Conservation (phyloP, 1,140 invertebrate species). For the Nilaparvata lugens region DNA sequence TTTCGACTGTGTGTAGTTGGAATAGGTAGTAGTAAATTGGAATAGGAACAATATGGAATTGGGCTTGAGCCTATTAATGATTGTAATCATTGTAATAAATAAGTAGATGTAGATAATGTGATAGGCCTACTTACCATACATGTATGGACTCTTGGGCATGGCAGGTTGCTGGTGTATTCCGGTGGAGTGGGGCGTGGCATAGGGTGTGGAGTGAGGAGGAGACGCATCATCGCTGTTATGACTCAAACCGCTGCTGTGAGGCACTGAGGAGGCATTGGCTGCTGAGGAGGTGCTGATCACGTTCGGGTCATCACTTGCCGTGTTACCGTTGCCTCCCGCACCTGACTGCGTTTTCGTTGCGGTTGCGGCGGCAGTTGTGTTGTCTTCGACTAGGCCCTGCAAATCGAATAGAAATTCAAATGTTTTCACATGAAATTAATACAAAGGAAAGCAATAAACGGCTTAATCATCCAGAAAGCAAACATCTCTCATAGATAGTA, state of each 20-base stretch:
- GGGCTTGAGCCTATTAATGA: too few species aligned
- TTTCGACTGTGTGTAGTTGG: too few species aligned
- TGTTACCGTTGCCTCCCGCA: not conserved
- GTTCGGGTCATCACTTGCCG: constrained; percentile 20
- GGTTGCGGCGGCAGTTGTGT: constrained; percentile 22
- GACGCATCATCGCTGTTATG: constrained; percentile 22
- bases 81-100: too few species aligned
- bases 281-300: constrained; percentile 20
- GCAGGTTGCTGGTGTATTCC: constrained; percentile 35
- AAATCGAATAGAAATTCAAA: too few species aligned
- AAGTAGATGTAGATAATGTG: too few species aligned
- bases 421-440: too few species aligned
- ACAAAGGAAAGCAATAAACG: too few species aligned
- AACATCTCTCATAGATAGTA: too few species aligned
- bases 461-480: too few species aligned
- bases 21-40: too few species aligned
- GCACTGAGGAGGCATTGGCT: constrained; percentile 9
- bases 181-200: constrained; percentile 39
- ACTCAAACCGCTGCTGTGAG: constrained; percentile 21
- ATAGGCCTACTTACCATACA: constrained; percentile 31
- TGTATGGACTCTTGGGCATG: constrained; percentile 30
- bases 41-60: too few species aligned
- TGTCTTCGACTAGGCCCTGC: constrained; percentile 51
- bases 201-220: constrained; percentile 13
- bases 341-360: constrained; percentile 4